A percentile compares a stretch with the other conserved stretches of the same genome.
Evolutionary conservation across 2,888 invertebrate species (phyloP).

Genomic region (Pseudeuparius sepicola): DNA sequence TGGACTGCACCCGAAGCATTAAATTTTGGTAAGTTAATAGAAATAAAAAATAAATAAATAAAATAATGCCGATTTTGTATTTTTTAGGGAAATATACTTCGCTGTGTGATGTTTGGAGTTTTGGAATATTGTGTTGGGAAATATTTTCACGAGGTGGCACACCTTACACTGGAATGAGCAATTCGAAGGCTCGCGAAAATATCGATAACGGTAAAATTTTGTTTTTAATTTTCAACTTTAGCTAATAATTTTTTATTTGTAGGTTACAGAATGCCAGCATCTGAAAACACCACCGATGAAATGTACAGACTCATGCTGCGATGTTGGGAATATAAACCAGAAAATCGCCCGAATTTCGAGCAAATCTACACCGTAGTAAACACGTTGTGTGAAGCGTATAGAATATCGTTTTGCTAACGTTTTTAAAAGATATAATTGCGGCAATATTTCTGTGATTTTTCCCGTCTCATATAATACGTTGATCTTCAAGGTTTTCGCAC

Average conservation of each 20-base stretch:
- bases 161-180: slow-evolving; percentile 89
- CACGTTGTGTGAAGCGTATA: slow-evolving; percentile 40
- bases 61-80: slow-evolving; percentile 9
- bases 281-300: slow-evolving; percentile 78
- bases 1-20: slow-evolving; percentile 98
- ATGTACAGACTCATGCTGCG: slow-evolving; percentile 84
- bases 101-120: slow-evolving; percentile 95
- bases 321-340: slow-evolving; percentile 91
- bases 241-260: too few species aligned
- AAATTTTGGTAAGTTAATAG: slow-evolving; percentile 63
- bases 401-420: slow-evolving; percentile 32
- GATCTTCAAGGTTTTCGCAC: too few species aligned
- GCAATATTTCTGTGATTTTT: slow-evolving; percentile 5
- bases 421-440: neutral
- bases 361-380: slow-evolving; percentile 75
- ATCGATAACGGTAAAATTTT: slow-evolving; percentile 90
- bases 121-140: slow-evolving; percentile 93
- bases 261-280: slow-evolving; percentile 92
- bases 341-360: slow-evolving; percentile 84
- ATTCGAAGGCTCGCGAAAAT: slow-evolving; percentile 86
- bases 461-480: too few species aligned
- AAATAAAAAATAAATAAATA: neutral
- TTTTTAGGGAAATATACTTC: slow-evolving; percentile 82
- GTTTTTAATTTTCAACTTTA: too few species aligned
- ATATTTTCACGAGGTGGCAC: slow-evolving; percentile 90